Percentiles rank a stretch among this genome's conserved stretches.
Conservation (phyloP, 2,113 vertebrate species). For the Glaucomys volans region DNA sequence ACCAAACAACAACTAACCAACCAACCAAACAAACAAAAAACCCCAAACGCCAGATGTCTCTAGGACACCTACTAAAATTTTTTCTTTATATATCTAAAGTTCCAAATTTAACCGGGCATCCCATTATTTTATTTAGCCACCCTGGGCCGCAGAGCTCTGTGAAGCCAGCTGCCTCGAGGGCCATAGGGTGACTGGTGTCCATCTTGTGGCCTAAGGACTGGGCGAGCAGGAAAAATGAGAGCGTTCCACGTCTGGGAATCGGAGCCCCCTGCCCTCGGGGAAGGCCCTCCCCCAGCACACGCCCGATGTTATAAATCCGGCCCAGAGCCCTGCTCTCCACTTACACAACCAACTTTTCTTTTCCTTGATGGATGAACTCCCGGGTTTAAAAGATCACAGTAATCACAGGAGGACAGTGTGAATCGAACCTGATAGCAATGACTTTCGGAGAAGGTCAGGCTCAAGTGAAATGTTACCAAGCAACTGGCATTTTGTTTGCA, state of each 20-base stretch:
- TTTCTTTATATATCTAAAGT: background rate
- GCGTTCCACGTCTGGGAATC: background rate
- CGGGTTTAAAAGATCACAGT: conserved; percentile 91
- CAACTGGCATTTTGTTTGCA: conserved; percentile 91
- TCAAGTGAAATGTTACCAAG: conserved; percentile 94
- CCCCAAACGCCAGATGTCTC: too few species aligned
- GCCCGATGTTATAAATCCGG: conserved; percentile 83
- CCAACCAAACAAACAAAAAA: background rate
- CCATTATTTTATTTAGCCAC: background rate
- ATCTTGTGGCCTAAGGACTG: background rate
- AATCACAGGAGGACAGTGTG: conserved; percentile 91
- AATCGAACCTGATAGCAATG: conserved; percentile 93
- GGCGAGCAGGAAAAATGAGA: background rate
- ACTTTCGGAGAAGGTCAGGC: conserved; percentile 91
- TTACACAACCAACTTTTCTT: conserved; percentile 82
- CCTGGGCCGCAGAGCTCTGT: too few species aligned
- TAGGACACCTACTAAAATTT: background rate
- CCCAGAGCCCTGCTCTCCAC: conserved; percentile 76
- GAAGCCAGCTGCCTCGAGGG: rapidly evolving
- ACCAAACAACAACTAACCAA: too few species aligned
- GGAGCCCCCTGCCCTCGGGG: background rate
- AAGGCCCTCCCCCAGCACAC: conserved; percentile 26
- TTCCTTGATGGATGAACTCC: conserved; percentile 86
- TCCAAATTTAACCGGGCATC: background rate
- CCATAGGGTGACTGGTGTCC: background rate